Evolutionary conservation across 2,888 invertebrate genomes (phyloP).

Genomic region (Dicyrtomina minuta): DNA sequence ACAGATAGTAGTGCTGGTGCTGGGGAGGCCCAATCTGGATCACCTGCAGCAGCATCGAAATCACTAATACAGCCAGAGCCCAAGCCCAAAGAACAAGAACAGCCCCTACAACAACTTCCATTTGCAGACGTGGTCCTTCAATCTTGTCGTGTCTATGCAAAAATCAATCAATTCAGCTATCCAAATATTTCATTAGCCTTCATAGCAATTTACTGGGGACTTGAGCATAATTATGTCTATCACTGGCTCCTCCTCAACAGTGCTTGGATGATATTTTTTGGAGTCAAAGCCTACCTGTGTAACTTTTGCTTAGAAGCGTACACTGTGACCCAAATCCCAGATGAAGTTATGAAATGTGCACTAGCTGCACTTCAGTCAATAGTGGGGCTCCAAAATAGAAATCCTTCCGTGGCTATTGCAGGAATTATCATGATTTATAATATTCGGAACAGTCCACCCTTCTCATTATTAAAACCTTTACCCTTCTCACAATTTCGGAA

Average conservation of each 20-base stretch:
- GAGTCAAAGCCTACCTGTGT: background rate
- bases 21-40: no score
- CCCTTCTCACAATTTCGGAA: background rate
- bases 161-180: slow-evolving; percentile 10
- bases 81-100: no score
- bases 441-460: background rate
- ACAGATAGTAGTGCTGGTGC: no score
- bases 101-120: no score
- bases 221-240: background rate
- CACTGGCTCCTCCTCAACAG: background rate
- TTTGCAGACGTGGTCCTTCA: background rate
- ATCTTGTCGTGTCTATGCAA: background rate
- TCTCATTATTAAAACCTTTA: background rate
- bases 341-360: background rate
- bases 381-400: background rate
- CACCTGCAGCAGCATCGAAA: no score
- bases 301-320: no score
- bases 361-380: background rate
- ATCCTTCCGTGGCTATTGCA: background rate
- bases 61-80: no score
- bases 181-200: background rate
- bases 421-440: background rate
- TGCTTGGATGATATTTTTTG: background rate
- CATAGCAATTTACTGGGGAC: slow-evolving; percentile 6
- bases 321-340: background rate